Evolutionary conservation across 2,888 invertebrate species (phyloP).

Genomic region (Caenorhabditis japonica): DNA sequence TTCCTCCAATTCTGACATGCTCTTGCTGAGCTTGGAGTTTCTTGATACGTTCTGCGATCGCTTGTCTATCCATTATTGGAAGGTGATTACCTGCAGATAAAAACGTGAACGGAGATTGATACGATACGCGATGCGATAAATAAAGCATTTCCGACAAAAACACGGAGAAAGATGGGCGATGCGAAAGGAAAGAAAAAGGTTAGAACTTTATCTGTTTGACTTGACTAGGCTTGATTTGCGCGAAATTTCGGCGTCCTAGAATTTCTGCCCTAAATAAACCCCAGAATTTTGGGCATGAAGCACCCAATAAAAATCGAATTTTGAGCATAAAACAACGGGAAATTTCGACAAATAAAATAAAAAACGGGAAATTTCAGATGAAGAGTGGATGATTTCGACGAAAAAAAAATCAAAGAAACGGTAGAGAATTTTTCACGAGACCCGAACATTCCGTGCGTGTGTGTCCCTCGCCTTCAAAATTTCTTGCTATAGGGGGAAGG

Average conservation of each 20-base stretch:
- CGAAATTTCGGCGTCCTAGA: background rate
- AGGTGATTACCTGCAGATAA: conserved; percentile 52
- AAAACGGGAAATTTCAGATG: conserved; percentile 4
- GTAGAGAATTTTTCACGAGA: conserved; percentile 34
- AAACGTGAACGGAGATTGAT: conserved; percentile 3
- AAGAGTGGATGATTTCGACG: conserved; percentile 2
- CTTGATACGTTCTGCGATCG: conserved; percentile 75
- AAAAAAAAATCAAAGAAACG: conserved; percentile 33
- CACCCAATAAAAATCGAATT: background rate
- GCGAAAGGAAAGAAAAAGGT: background rate
- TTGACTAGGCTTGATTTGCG: background rate
- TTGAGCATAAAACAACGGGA: background rate
- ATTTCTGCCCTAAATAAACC: background rate
- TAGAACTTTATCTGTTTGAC: background rate
- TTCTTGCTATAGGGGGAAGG: conserved; percentile 52
- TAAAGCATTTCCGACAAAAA: background rate
- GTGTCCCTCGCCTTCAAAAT: conserved; percentile 39
- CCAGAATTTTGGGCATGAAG: background rate
- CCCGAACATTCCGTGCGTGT: conserved; percentile 55
- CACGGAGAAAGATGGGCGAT: too few species aligned
- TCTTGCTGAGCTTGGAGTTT: conserved; percentile 76
- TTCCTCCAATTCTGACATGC: conserved; percentile 77
- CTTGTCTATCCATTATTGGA: conserved; percentile 64
- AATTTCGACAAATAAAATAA: conserved; percentile 3
- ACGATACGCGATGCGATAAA: background rate